These are phyloP conservation scores for Taenaris catops DNA, from an alignment of 2,888 invertebrate species.

Conservation along the genomic window DNA sequence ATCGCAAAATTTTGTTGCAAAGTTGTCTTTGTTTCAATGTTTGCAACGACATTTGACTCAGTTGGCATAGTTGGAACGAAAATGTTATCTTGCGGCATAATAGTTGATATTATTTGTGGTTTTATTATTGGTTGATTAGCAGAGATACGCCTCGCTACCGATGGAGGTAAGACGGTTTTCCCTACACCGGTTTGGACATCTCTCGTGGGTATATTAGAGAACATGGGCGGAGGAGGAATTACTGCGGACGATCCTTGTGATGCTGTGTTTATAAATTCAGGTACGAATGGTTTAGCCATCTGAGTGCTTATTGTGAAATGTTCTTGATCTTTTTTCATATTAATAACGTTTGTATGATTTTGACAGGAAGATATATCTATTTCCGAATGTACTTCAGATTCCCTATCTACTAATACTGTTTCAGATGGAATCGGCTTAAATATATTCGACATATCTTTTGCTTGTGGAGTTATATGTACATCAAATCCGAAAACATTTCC, in stretches of 20 bases:
- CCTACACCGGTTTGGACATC: conserved; percentile 36
- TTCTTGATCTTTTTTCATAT: background rate
- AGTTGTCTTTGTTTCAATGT: background rate
- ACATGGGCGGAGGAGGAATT: conserved; percentile 68
- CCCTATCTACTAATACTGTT: no score
- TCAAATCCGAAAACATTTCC: background rate
- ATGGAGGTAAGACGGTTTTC: conserved; percentile 58
- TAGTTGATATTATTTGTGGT: conserved; percentile 29
- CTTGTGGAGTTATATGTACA: no score
- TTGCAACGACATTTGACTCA: conserved; percentile 18
- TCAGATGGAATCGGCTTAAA: no score
- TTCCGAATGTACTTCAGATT: background rate
- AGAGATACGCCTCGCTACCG: conserved; percentile 59
- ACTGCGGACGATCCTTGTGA: conserved; percentile 24
- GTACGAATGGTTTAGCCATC: background rate
- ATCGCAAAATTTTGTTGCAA: background rate
- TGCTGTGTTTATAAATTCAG: conserved; percentile 1
- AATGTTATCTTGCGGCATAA: conserved; percentile 40
- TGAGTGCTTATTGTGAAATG: conserved; percentile 22
- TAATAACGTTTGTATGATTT: background rate
- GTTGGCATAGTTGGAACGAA: conserved; percentile 40
- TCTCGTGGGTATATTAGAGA: conserved; percentile 41
- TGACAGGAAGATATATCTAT: background rate
- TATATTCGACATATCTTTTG: no score
- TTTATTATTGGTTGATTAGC: conserved; percentile 53